phyloP scores from a whole-genome alignment of 2,888 invertebrate species.

The Scaptomyza cyrtandrae region DNA sequence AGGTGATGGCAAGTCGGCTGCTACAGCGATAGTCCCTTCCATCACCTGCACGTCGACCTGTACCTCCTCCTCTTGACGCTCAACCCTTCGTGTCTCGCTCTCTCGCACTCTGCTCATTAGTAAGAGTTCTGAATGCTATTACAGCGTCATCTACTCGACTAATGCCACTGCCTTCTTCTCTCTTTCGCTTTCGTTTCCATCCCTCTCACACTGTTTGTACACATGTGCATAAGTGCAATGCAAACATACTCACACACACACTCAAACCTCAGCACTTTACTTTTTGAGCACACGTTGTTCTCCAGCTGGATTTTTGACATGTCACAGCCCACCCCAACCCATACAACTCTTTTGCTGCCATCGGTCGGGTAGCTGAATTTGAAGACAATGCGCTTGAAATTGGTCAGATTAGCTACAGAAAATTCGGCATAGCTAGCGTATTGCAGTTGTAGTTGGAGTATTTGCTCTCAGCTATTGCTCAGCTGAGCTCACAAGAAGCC shows the following conservation, averaged over 20 bases:
- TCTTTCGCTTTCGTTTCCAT: conserved; percentile 5
- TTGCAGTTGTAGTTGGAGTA: not conserved
- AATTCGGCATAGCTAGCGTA: conserved; percentile 55
- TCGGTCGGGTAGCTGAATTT: conserved; percentile 32
- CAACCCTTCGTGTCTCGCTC: conserved; percentile 1
- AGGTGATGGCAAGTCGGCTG: conserved; percentile 51
- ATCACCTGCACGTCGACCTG: conserved; percentile 48
- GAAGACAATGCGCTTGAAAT: conserved; percentile 78
- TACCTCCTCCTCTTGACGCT: not conserved
- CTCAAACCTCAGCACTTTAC: conserved; percentile 65
- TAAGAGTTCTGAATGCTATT: conserved; percentile 81
- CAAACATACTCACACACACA: conserved; percentile 54
- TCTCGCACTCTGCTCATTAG: conserved; percentile 78
- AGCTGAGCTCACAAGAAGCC: conserved; percentile 10
- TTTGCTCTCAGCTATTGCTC: conserved; percentile 14
- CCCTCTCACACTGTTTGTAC: conserved; percentile 53
- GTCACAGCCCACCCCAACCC: conserved; percentile 12
- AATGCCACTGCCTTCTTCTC: conserved; percentile 34
- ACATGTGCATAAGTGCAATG: conserved; percentile 74
- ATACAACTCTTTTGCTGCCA: not conserved
- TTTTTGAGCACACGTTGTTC: conserved; percentile 57
- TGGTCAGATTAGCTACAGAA: conserved; percentile 71
- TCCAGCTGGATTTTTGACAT: conserved; percentile 54
- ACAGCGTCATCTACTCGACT: conserved; percentile 77
- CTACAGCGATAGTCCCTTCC: conserved; percentile 18